Evolutionary conservation across 1,140 invertebrate species (phyloP).

Genomic region (Ostrea denselamellosa): DNA sequence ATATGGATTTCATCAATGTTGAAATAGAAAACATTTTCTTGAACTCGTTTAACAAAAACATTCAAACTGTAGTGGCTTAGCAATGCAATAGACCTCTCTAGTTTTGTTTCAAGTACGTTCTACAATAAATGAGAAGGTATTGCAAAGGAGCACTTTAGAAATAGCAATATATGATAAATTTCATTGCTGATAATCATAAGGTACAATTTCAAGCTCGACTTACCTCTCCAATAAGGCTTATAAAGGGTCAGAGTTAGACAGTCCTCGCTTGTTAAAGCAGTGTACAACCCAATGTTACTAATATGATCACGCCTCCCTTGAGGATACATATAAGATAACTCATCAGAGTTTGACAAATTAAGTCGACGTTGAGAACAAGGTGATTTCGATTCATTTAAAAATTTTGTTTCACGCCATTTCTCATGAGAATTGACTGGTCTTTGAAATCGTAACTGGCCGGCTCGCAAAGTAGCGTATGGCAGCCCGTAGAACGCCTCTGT

Average conservation of each 20-base stretch:
- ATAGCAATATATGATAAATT: neutral
- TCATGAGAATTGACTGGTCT: neutral
- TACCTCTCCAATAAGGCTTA: slow-evolving; percentile 18
- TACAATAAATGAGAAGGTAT: neutral
- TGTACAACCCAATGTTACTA: neutral
- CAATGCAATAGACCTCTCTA: no score
- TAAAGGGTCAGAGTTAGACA: slow-evolving; percentile 18
- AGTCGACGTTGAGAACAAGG: slow-evolving; percentile 18
- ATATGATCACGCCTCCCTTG: slow-evolving; percentile 2
- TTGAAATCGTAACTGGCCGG: neutral
- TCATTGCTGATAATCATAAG: neutral
- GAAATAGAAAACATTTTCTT: no score
- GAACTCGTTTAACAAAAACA: no score
- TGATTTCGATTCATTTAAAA: slow-evolving; percentile 8
- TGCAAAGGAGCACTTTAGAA: neutral
- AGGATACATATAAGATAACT: neutral
- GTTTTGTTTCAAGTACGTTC: neutral
- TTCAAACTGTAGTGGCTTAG: no score
- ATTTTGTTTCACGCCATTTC: slow-evolving; percentile 14
- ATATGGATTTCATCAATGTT: no score
- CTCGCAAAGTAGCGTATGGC: neutral
- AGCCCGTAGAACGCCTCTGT: neutral
- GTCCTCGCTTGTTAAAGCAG: neutral
- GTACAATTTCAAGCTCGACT: neutral
- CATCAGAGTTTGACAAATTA: slow-evolving; percentile 18